Percentiles rank a stretch among this genome's conserved stretches.
phyloP scores from a whole-genome alignment of 2,797 vertebrate genomes.

The Gymnocypris eckloni region DNA sequence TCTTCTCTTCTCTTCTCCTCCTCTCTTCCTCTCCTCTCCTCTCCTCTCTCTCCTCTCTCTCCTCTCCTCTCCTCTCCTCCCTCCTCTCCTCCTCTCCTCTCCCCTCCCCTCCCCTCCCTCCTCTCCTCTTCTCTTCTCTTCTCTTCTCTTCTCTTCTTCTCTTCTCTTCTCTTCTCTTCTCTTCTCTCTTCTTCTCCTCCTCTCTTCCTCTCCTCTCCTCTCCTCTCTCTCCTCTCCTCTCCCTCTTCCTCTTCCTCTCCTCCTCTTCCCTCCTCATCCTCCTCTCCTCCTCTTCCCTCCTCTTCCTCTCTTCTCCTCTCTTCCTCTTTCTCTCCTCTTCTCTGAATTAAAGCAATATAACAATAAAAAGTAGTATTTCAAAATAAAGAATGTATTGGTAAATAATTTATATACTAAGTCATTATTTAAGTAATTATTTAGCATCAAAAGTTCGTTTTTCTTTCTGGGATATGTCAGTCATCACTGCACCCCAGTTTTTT shows the following conservation, averaged over 20 bases:
- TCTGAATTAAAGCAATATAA: background rate
- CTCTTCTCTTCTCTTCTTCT: background rate
- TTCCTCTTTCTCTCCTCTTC: background rate
- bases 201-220: constrained; percentile 17
- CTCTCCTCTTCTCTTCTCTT: background rate
- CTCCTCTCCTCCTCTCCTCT: no score
- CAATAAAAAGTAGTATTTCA: background rate
- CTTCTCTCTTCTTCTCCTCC: background rate
- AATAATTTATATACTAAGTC: background rate
- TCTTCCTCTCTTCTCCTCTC: no score
- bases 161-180: background rate
- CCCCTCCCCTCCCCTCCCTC: no score
- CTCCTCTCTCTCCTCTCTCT: constrained; percentile 30
- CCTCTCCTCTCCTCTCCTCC: background rate
- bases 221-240: background rate
- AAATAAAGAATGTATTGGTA: no score
- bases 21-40: background rate
- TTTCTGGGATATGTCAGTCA: background rate
- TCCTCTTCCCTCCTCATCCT: background rate
- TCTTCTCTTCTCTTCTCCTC: no score
- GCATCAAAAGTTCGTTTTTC: background rate
- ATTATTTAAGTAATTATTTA: background rate
- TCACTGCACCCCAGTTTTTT: no score
- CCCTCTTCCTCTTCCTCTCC: no score
- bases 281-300: background rate